Conservation (phyloP, 2,113 vertebrate genomes). For the Meles meles region DNA sequence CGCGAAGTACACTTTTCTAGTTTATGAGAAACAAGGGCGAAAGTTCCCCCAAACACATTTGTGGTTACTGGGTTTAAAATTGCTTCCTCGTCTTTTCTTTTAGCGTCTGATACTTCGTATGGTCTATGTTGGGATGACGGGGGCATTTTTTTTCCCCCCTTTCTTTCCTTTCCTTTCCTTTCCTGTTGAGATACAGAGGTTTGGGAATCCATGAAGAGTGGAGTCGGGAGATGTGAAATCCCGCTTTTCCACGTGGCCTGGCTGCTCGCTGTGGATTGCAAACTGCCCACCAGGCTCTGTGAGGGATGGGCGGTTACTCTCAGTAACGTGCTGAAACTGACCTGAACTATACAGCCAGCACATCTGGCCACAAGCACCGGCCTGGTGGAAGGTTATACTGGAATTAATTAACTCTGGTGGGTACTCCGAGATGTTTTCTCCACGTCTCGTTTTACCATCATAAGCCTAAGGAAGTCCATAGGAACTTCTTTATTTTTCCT, state of each 20-base stretch:
- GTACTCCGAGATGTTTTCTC: constrained; percentile 74
- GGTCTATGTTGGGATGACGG: neutral
- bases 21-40: constrained; percentile 74
- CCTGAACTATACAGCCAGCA: constrained; percentile 66
- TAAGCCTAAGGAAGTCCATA: constrained; percentile 62
- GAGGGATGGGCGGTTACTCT: constrained; percentile 74
- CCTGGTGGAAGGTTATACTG: constrained; percentile 62
- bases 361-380: constrained; percentile 76
- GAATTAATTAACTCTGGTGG: constrained; percentile 81
- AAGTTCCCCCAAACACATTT: constrained; percentile 65
- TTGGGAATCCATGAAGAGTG: neutral
- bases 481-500: constrained; percentile 65
- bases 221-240: constrained; percentile 22
- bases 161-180: neutral
- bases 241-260: constrained; percentile 33
- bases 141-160: neutral
- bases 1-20: constrained; percentile 59
- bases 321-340: constrained; percentile 59
- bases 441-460: constrained; percentile 65
- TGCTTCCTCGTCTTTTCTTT: constrained; percentile 63
- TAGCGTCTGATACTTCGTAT: neutral
- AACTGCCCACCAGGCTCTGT: constrained; percentile 74
- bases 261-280: constrained; percentile 47
- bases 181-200: neutral
- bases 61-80: constrained; percentile 64